Evolutionary conservation across 2,888 invertebrate genomes (phyloP), one percentile per base, ranked within the genome.

Genomic region (Nymphalis urticae): DNA sequence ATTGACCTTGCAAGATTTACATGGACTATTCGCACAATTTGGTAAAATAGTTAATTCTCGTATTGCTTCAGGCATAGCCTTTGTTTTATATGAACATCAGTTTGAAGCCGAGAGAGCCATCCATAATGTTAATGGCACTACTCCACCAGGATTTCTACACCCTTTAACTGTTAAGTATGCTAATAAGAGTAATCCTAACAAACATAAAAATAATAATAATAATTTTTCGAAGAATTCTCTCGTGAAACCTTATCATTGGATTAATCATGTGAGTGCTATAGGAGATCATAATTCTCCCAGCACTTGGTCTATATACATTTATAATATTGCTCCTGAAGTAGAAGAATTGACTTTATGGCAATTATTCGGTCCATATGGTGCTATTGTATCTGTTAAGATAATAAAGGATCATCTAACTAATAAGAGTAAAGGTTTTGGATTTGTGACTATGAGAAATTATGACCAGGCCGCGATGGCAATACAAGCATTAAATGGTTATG

Each of bases 41-140:
- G 93, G 93, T 82, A 93, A 92, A 89, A 93, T 93, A 89, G 90
- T 93, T 79, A 93, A 93, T 88, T 93, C 93, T 61, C 92, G 93
- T 75, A 93, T 93, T 83, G 93, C 93, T 70, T 92, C 93, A 72
- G 93, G 93, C 77, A 93, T 93, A 85, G 93, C 93, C 71, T 93
- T 93, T 81, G 93, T 93, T 78, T 83, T 93, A 81, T 93, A 87
- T 78, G 93, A 93, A 79, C 90, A 92, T 68, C 93, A 93, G 75
- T 90, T 88, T 79, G 93, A 93, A 82, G 93, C 92, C 63, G 93
- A 93, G 77, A 83, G 92, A 79, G 93, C 93, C 72, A 92, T 93
- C 73, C 91, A 91, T 79, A 92, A 85, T 78, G 86, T 92, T 72
- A 91, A 92, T 85, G 92, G 85, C 72, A 82, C 89, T 71, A 92